Evolutionary conservation across 2,113 vertebrate genomes (phyloP).

Genomic region (Argyrosomus japonicus): DNA sequence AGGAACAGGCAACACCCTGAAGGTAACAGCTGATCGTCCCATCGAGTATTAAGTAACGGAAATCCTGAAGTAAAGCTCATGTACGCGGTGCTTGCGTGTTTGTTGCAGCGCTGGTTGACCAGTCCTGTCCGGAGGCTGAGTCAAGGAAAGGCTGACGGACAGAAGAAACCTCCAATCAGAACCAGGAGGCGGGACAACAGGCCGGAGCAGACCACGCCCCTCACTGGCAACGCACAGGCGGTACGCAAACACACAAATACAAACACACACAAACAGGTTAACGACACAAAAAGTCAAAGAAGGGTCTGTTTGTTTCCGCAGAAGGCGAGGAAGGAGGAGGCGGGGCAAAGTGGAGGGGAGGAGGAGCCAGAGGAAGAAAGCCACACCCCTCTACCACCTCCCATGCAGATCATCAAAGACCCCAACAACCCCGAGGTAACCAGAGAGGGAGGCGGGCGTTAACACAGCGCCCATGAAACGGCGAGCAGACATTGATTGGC

Average conservation of each 20-base stretch:
- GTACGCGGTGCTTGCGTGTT: background rate
- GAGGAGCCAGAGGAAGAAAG: slow-evolving; percentile 97
- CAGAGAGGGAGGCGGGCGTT: background rate
- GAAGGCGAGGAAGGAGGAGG: slow-evolving; percentile 90
- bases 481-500: too few species aligned
- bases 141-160: slow-evolving; percentile 94
- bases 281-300: too few species aligned
- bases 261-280: background rate
- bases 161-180: slow-evolving; percentile 89
- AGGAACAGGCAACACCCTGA: slow-evolving; percentile 91
- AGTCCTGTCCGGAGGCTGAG: slow-evolving; percentile 95
- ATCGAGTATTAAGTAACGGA: background rate
- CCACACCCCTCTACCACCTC: slow-evolving; percentile 93
- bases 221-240: slow-evolving; percentile 65
- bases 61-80: background rate
- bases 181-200: slow-evolving; percentile 89
- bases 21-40: slow-evolving; percentile 67
- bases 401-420: slow-evolving; percentile 99
- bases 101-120: slow-evolving; percentile 90
- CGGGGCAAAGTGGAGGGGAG: slow-evolving; percentile 90
- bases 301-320: slow-evolving; percentile 64
- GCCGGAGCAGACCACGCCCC: slow-evolving; percentile 63
- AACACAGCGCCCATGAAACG: too few species aligned
- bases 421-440: slow-evolving; percentile 91
- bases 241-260: slow-evolving; percentile 37